Conservation (phyloP, 2,888 invertebrate genomes). For the Drosophila histrio region DNA sequence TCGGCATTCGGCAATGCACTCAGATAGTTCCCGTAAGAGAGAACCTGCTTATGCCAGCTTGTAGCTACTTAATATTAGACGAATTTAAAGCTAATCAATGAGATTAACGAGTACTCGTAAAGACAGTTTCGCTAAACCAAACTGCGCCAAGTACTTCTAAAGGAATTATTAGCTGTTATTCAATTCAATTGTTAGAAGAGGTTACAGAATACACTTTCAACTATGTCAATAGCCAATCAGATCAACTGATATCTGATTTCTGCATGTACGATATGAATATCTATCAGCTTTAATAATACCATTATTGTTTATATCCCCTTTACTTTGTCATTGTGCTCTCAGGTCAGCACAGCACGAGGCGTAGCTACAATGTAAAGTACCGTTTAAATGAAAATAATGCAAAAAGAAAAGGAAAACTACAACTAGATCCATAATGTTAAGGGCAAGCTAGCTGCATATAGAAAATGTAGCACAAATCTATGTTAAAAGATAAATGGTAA, state of each 20-base stretch:
- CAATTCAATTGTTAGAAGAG: conserved; percentile 1
- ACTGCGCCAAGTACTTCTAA: neutral
- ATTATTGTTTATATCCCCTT: conserved; percentile 43
- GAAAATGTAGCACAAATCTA: conserved; percentile 50
- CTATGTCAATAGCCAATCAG: conserved; percentile 23
- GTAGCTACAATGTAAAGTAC: conserved; percentile 83
- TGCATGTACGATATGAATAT: conserved; percentile 32
- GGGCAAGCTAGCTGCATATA: conserved; percentile 24
- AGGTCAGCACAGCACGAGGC: conserved; percentile 64
- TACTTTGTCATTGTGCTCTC: conserved; percentile 50
- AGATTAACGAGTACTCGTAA: conserved; percentile 28
- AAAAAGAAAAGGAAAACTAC: conserved; percentile 33
- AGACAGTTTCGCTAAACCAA: conserved; percentile 21
- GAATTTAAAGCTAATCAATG: conserved; percentile 64
- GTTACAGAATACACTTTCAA: conserved; percentile 15
- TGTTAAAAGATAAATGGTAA: conserved; percentile 34
- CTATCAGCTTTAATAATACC: conserved; percentile 44
- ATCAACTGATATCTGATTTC: conserved; percentile 21
- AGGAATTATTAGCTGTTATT: neutral
- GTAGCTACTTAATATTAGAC: conserved; percentile 70
- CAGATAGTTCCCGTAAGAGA: conserved; percentile 7
- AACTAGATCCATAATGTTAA: conserved; percentile 53
- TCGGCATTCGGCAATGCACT: conserved; percentile 5
- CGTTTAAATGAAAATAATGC: conserved; percentile 51
- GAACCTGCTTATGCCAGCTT: conserved; percentile 65